phyloP scores from a whole-genome alignment of 2,797 vertebrate genomes.

The Sebastes aleutianus region DNA sequence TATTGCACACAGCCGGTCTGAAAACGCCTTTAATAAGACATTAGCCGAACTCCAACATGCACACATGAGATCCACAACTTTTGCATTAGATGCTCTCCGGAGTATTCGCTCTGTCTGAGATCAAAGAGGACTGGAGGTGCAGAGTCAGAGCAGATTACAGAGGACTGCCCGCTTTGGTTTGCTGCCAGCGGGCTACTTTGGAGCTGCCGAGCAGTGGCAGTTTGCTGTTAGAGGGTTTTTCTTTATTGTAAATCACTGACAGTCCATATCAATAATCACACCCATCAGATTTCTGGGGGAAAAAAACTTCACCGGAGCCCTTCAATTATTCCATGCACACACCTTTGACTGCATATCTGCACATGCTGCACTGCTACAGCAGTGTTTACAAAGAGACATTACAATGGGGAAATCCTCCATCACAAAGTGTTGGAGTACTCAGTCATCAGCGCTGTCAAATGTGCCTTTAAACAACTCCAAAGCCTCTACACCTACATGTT shows the following conservation, averaged over 20 bases:
- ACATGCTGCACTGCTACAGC: neutral
- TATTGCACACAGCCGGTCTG: neutral
- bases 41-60: constrained; percentile 1
- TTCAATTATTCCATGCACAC: neutral
- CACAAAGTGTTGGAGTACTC: neutral
- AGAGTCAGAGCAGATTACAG: constrained; percentile 44
- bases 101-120: constrained; percentile 25
- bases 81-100: constrained; percentile 10
- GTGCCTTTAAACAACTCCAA: neutral
- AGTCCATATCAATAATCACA: constrained; percentile 33
- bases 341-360: neutral
- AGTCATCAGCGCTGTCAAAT: neutral
- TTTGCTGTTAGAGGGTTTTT: constrained; percentile 21
- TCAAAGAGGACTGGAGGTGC: constrained; percentile 42
- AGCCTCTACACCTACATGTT: too few species aligned
- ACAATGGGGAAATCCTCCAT: neutral
- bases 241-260: constrained; percentile 43
- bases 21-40: neutral
- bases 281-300: constrained; percentile 9
- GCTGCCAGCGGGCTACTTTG: constrained; percentile 53
- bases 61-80: neutral
- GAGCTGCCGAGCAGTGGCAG: constrained; percentile 24
- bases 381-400: neutral
- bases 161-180: constrained; percentile 16
- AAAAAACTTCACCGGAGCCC: neutral